Evolutionary conservation across 2,888 invertebrate genomes (phyloP), one percentile per base, ranked within the genome.

Genomic region (Thalpophila matura): DNA sequence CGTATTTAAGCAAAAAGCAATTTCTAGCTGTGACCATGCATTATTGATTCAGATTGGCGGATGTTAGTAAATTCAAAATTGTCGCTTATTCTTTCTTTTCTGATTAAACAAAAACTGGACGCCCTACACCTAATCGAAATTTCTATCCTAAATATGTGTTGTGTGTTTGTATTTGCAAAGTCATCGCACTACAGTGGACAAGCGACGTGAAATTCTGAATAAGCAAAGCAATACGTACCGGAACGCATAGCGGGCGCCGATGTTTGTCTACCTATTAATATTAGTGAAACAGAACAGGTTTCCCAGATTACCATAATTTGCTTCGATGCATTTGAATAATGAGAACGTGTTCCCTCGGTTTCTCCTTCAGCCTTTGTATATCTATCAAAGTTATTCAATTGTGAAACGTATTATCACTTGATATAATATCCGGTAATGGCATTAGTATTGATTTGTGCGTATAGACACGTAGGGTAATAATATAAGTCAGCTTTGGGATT

Each of bases 251-350:
- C 79, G 75, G 80, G 84, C 81, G 78, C 81, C 86, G 85, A 89
- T 91, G 90, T 91, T 92, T 93, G 92, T 90, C 77, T 78, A 76
- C 83, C 86, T 83, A 92, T 92, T 93, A 93, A 92, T 93, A 93
- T 94, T 92, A 88, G 89, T 90, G 92, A 93, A 93, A 93, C 93
- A 92, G 93, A 92, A 87, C 94, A 94, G 93, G 92, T 93, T 92
- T 87, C 90, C 86, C 92, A 91, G 94, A 94, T 94, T 94, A 94
- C 92, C 94, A 94, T 94, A 94, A 94, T 94, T 94, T 94, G 94
- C 92, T 94, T 92, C 92, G 91, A 90, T 94, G 94, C 94, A 94
- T 94, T 94, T 93, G 94, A 93, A 94, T 94, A 94, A 94, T 94
- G 92, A 93, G 92, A 88, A 90, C 92, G 91, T 90, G 93, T 90